Evolutionary conservation across 2,113 vertebrate species (phyloP), one percentile per base, ranked within the genome.

Genomic region (Dunckerocampus dactyliophorus): DNA sequence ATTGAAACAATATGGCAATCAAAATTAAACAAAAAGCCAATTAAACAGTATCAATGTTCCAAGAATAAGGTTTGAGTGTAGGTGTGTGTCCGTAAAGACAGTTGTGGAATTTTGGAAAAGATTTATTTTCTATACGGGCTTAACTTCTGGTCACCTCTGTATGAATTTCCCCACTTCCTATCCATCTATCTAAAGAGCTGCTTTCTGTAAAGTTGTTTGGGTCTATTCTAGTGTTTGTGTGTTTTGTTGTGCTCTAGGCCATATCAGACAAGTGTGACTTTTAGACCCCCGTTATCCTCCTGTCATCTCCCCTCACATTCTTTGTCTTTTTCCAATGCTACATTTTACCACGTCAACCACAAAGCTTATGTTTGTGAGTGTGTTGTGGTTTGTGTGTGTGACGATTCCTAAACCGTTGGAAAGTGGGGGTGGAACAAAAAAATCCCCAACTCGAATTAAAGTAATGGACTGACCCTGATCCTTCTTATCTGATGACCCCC

Each of bases 401-500:
- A 16, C 47, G 74, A 68, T 62, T 57, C 57, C 49, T 19, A 9
- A 64, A 28, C 46, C 34, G 34, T 45, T n/a, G 1, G 22, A 48
- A 58, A 51, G 48, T 20, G 53, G 37, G 8, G 14, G 24, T 47
- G 67, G 74, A 67, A 65, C 63, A 46, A 39, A 20, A 54, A 65
- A 65, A 59, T n/a, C 9, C 66, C 67, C 72, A 57, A 53, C 69
- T 77, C 76, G 77, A 78, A 72, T 72, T 75, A 84, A 83, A 74
- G 81, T 69, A 13, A 83, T 63, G 65, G 66, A 68, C 84, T 50
- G 42, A 71, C 67, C 81, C 78, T 83, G 83, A 77, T 85, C 76
- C 60, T 34, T 69, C 67, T 85, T 89, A 88, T 90, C 86, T 85
- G 72, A 85, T 86, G 82, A 86, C 82, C 69, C 75, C 62, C 21